Conservation (phyloP, 2,797 vertebrate genomes). For the Channa striata region DNA sequence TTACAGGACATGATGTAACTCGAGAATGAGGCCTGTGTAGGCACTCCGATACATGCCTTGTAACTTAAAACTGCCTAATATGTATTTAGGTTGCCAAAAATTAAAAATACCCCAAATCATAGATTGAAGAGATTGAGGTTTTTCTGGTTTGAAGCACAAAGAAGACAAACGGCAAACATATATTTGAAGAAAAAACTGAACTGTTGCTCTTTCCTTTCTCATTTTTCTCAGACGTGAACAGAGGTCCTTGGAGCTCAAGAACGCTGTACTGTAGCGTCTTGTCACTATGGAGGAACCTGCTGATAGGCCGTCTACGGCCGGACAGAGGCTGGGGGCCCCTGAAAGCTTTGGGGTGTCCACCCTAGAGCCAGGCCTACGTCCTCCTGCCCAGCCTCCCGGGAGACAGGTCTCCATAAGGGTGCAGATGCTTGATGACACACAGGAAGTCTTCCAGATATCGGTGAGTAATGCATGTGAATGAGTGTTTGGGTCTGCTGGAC, state of each 20-base stretch:
- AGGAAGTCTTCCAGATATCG: slow-evolving; percentile 94
- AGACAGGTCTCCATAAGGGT: slow-evolving; percentile 91
- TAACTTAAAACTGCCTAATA: slow-evolving; percentile 13
- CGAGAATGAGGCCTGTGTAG: background rate
- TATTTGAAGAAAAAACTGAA: slow-evolving; percentile 1
- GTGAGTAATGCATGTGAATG: slow-evolving; percentile 79
- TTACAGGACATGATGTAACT: slow-evolving; percentile 26
- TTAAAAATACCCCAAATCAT: slow-evolving; percentile 48
- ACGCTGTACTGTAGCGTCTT: slow-evolving; percentile 16
- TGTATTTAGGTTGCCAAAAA: slow-evolving; percentile 11
- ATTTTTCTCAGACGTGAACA: slow-evolving; percentile 53
- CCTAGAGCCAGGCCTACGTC: slow-evolving; percentile 92
- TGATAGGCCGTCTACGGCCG: slow-evolving; percentile 88
- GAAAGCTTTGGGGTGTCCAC: slow-evolving; percentile 95
- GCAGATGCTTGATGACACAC: slow-evolving; percentile 95
- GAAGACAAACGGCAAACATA: slow-evolving; percentile 17
- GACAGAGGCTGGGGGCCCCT: slow-evolving; percentile 90
- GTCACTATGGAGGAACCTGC: slow-evolving; percentile 91
- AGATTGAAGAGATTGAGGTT: slow-evolving; percentile 16
- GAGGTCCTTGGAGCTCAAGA: slow-evolving; percentile 38
- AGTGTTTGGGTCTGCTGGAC: background rate
- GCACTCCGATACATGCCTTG: background rate
- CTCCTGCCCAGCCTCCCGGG: slow-evolving; percentile 87
- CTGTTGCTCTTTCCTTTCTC: background rate
- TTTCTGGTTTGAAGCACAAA: slow-evolving; percentile 8